These are phyloP conservation scores for Strongylocentrotus purpuratus DNA, from an alignment of 35 echinoderm and acorn worm species.

Conservation along the genomic window DNA sequence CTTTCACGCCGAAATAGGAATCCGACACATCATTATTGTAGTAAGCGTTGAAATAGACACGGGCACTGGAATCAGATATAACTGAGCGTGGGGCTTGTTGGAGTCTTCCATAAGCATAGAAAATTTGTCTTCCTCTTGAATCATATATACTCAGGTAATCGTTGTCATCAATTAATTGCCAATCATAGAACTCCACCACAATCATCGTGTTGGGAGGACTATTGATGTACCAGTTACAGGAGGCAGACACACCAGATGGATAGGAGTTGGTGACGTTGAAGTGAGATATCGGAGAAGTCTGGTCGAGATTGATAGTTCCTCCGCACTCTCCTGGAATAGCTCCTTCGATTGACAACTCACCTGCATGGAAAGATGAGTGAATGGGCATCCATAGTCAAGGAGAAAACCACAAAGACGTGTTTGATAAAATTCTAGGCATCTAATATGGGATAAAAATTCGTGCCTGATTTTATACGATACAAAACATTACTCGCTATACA, in stretches of 20 bases:
- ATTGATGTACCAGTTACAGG: slow-evolving; percentile 16
- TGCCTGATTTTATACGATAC: no score
- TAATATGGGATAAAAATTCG: no score
- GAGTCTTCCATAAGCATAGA: background rate
- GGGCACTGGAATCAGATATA: background rate
- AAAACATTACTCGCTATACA: no score
- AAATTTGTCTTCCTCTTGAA: background rate
- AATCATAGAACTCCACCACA: background rate
- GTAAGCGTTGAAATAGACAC: background rate
- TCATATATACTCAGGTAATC: background rate
- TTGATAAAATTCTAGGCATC: no score
- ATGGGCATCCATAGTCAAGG: no score
- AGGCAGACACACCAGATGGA: background rate
- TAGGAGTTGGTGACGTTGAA: background rate
- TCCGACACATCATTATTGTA: background rate
- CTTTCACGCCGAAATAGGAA: background rate
- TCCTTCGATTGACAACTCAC: background rate
- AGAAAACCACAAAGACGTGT: no score
- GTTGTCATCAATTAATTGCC: background rate
- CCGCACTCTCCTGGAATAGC: background rate
- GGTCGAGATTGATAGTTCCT: slow-evolving; percentile 16
- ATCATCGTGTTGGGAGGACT: background rate
- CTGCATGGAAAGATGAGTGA: background rate
- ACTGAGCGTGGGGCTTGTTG: background rate
- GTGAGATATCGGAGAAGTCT: background rate